Conservation (phyloP, 2,113 vertebrate genomes). For the Tragelaphus scriptus region DNA sequence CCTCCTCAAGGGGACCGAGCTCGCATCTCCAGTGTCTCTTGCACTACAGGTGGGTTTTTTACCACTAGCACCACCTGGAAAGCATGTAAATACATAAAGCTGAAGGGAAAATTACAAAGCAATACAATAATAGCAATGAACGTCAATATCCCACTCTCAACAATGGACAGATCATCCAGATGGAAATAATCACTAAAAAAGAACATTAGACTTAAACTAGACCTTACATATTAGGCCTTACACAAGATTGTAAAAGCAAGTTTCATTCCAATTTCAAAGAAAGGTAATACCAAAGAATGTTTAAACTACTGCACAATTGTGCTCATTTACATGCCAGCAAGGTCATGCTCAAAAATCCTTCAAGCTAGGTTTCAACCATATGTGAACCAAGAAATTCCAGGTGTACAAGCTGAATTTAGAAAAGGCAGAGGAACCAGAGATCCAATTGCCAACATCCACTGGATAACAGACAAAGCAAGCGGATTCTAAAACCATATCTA, state of each 20-base stretch:
- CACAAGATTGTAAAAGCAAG: background rate
- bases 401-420: background rate
- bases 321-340: background rate
- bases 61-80: background rate
- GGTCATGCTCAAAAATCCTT: background rate
- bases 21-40: background rate
- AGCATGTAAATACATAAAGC: background rate
- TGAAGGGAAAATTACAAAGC: background rate
- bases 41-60: background rate
- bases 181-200: background rate
- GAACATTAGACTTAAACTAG: background rate
- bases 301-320: background rate
- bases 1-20: too few species aligned
- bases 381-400: background rate
- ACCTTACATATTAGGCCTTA: background rate
- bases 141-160: background rate
- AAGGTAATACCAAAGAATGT: background rate
- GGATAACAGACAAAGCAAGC: background rate
- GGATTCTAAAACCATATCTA: background rate
- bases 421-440: background rate
- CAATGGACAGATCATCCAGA: background rate
- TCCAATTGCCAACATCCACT: background rate
- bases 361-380: background rate
- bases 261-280: background rate
- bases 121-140: background rate